Base-by-base conservation (phyloP, 2,888 invertebrate species). In the Rhimphoctona megacephalus region DNA sequence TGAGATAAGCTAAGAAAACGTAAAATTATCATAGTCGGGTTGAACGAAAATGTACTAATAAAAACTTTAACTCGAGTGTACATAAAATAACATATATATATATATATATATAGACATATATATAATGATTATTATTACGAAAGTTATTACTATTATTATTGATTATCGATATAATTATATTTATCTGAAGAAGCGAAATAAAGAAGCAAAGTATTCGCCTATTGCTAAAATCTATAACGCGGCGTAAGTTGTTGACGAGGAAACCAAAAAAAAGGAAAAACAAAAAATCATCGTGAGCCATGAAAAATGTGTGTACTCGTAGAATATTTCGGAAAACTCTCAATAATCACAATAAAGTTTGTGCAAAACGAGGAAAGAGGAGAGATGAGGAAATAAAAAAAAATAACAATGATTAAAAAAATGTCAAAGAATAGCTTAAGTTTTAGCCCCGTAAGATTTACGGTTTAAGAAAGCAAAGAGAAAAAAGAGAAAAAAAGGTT, bases 21-120 rank as follows among this genome's bases (percentile, higher is more conserved):
- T 76, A 61, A 81, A 80, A 79, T 85, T 82, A 85, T 77, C 39
- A 83, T 82, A 83, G 70, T 69, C 85, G 80, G 77, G 85, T 81
- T 67, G 61, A 25, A 81, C 81, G 78, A 67, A 85, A 66, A 72
- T 66, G 79, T 79, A 76, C 36, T 57, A 57, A 81, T 54, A 54
- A 73, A 80, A 73, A 61, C 84, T 90, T 91, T 89, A 87, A 89
- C 90, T 90, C 90, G 91, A 89, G 89, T 93, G 93, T 93, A 93
- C 91, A 91, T 93, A 92, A 87, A 57, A 83, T 77, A 67, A 69
- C 67, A 85, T 39, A 39, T 77, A 73, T 81, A 74, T 76, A 87
- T 80, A 81, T 33, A 76, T 67, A 84, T 74, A 57, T 14, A 30
- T 57, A 57, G 4, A 57, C 14, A 57, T 57, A 57, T 57, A 57